phyloP scores from a whole-genome alignment of 2,113 vertebrate genomes.

The Panurus biarmicus region DNA sequence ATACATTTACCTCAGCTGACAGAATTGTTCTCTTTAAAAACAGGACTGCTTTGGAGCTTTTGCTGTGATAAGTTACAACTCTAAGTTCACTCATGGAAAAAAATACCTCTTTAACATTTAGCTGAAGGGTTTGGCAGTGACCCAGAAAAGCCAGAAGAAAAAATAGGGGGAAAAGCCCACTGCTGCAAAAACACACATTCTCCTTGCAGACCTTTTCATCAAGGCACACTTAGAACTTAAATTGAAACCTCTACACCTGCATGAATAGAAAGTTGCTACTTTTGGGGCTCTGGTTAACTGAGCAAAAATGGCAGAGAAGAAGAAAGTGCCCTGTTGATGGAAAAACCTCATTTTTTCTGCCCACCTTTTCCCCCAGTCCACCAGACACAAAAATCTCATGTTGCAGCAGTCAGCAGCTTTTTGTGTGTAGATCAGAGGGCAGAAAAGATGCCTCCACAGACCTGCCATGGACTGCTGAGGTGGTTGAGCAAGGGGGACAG shows the following conservation, averaged over 20 bases:
- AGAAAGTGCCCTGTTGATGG: background rate
- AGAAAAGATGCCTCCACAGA: background rate
- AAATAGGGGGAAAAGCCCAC: background rate
- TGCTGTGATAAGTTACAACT: background rate
- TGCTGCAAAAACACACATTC: background rate
- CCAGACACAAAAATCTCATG: background rate
- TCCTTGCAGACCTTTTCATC: background rate
- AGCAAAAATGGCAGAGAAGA: background rate
- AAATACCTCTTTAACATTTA: background rate
- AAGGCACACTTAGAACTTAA: background rate
- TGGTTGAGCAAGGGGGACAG: rapidly evolving
- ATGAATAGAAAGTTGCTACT: background rate
- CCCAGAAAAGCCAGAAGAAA: background rate
- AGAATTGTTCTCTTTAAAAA: constrained; percentile 8
- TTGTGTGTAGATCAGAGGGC: background rate
- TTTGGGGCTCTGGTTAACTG: background rate
- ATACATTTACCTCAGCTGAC: background rate
- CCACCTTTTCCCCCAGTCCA: background rate
- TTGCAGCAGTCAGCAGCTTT: background rate
- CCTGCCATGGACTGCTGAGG: rapidly evolving
- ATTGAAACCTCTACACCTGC: background rate
- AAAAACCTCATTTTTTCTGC: background rate
- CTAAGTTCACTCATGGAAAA: background rate
- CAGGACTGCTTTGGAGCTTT: background rate
- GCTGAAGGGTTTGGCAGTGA: background rate